phyloP scores from a whole-genome alignment of 2,113 vertebrate species.

The Macrotis lagotis region DNA sequence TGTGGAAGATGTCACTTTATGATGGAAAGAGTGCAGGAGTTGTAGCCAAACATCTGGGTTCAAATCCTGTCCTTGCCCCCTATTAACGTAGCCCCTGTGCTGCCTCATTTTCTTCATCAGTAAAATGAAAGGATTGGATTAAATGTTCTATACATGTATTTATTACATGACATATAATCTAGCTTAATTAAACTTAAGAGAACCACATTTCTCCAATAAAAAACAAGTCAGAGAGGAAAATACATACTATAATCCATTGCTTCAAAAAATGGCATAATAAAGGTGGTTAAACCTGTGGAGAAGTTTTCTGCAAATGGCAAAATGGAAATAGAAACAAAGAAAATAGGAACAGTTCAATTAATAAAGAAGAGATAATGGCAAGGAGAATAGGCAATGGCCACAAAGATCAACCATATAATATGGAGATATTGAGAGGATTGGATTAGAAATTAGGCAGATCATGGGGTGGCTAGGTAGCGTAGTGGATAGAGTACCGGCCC shows the following conservation, averaged over 20 bases:
- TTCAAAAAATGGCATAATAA: constrained; percentile 20
- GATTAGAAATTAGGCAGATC: too few species aligned
- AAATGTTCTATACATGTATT: not conserved
- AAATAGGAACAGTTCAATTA: not conserved
- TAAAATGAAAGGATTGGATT: not conserved
- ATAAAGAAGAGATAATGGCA: not conserved
- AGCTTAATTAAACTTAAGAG: not conserved
- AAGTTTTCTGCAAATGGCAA: not conserved
- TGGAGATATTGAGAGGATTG: constrained; percentile 35
- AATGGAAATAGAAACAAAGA: constrained; percentile 45
- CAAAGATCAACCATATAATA: not conserved
- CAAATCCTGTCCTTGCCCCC: not conserved
- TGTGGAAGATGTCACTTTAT: not conserved
- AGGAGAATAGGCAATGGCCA: not conserved
- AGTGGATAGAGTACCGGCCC: too few species aligned
- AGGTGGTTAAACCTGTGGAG: not conserved
- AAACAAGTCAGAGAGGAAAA: constrained; percentile 25
- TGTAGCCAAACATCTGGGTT: not conserved
- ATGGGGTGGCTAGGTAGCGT: too few species aligned
- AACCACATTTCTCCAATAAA: constrained; percentile 33
- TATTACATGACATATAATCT: not conserved
- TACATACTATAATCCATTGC: not conserved
- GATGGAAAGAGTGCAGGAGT: not conserved
- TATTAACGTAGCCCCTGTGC: not conserved
- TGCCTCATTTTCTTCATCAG: not conserved